A percentile compares a stretch with the other conserved stretches of the same genome.
Conservation (phyloP, 2,888 invertebrate species). For the Melitaea athalia region DNA sequence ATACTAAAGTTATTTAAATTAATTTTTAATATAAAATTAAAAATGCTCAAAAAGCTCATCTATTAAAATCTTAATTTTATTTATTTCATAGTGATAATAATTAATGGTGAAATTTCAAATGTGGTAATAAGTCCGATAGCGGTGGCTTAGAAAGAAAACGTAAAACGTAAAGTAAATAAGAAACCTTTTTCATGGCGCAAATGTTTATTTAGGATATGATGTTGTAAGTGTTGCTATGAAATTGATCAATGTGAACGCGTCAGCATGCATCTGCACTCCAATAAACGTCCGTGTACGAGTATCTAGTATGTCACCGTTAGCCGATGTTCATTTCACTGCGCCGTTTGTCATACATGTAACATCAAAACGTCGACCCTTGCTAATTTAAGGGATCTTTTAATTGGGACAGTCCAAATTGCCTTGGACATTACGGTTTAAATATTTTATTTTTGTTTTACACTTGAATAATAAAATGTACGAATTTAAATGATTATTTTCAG, state of each 20-base stretch:
- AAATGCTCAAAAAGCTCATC: too few relatives aligned
- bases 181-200: too few relatives aligned
- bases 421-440: not conserved
- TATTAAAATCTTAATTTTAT: too few relatives aligned
- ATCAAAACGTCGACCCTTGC: not conserved
- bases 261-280: not conserved
- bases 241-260: not conserved
- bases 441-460: not conserved
- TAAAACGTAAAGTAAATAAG: too few relatives aligned
- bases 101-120: too few relatives aligned
- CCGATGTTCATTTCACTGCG: not conserved
- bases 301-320: not conserved
- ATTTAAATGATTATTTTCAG: not conserved
- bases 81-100: too few relatives aligned
- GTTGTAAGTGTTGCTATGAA: constrained; percentile 1
- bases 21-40: too few relatives aligned
- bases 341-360: not conserved
- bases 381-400: not conserved
- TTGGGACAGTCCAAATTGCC: not conserved
- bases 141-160: too few relatives aligned
- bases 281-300: not conserved
- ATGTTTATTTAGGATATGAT: not conserved
- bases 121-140: too few relatives aligned
- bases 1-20: too few relatives aligned
- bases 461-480: not conserved